Conservation (phyloP, 2,888 invertebrate species). For the Trichopoda pennipes region DNA sequence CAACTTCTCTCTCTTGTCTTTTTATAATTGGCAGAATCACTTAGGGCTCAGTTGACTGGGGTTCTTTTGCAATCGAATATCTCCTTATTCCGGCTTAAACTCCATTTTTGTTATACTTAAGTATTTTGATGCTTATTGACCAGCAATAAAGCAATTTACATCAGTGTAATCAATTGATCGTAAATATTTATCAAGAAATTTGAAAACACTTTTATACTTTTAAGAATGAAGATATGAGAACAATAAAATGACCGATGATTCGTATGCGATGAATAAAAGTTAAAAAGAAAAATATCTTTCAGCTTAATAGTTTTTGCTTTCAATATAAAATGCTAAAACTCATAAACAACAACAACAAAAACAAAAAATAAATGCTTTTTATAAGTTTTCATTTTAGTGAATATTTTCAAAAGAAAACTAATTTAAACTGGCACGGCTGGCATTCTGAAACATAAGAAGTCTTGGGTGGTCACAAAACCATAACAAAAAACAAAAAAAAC, state of each 20-base stretch:
- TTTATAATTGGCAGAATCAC: slow-evolving; percentile 36
- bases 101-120: background rate
- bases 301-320: slow-evolving; percentile 14
- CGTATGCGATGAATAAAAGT: background rate
- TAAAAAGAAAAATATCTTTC: background rate
- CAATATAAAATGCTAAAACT: slow-evolving; percentile 8
- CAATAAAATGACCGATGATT: background rate
- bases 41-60: slow-evolving; percentile 8
- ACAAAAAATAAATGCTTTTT: slow-evolving; percentile 34
- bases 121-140: slow-evolving; percentile 32
- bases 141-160: slow-evolving; percentile 37
- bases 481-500: background rate
- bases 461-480: slow-evolving; percentile 61
- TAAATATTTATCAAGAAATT: slow-evolving; percentile 58
- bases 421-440: slow-evolving; percentile 63
- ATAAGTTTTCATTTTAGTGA: slow-evolving; percentile 1
- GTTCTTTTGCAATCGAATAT: background rate
- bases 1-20: slow-evolving; percentile 11
- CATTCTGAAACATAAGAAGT: slow-evolving; percentile 48
- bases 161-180: slow-evolving; percentile 60
- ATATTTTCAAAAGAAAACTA: slow-evolving; percentile 58
- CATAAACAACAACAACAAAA: slow-evolving; percentile 21
- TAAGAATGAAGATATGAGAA: background rate
- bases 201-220: slow-evolving; percentile 1
- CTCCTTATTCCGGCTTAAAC: background rate